phyloP scores from a whole-genome alignment of 2,888 invertebrate genomes.

The Stenchaetothrips biformis region DNA sequence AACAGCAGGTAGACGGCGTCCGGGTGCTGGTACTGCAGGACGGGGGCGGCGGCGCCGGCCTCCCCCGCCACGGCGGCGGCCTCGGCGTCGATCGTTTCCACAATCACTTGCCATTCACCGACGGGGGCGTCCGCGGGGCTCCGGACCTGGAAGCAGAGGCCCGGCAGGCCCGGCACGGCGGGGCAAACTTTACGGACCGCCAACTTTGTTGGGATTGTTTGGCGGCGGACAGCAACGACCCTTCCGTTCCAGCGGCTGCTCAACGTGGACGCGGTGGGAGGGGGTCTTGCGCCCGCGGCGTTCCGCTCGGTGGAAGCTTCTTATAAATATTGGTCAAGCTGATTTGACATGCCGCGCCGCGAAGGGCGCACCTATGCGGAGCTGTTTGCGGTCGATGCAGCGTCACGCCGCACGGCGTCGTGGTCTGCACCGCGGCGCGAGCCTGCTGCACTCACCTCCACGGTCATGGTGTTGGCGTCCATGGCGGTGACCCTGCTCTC shows the following conservation, averaged over 20 bases:
- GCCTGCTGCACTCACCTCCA: slow-evolving; percentile 44
- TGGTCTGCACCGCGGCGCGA: background rate
- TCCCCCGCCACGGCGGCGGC: slow-evolving; percentile 33
- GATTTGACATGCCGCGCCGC: background rate
- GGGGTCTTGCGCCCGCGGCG: too few relatives aligned
- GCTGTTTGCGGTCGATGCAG: too few relatives aligned
- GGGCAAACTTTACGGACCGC: slow-evolving; percentile 8
- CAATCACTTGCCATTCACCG: slow-evolving; percentile 62
- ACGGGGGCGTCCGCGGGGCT: slow-evolving; percentile 61
- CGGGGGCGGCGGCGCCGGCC: slow-evolving; percentile 13
- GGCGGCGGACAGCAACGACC: slow-evolving; percentile 9
- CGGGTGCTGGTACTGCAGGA: slow-evolving; percentile 53
- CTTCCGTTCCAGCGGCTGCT: background rate
- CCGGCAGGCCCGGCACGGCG: background rate
- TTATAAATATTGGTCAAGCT: background rate
- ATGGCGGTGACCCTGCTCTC: slow-evolving; percentile 45
- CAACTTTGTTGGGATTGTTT: slow-evolving; percentile 14
- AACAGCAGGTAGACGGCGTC: slow-evolving; percentile 70
- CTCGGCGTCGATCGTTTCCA: slow-evolving; percentile 53
- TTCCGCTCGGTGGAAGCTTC: background rate
- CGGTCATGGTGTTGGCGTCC: slow-evolving; percentile 43
- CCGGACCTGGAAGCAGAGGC: slow-evolving; percentile 52
- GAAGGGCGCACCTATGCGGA: background rate
- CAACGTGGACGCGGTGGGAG: background rate
- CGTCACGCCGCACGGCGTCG: background rate